Conservation (phyloP, 2,888 invertebrate genomes). For the Ellobium chinense region DNA sequence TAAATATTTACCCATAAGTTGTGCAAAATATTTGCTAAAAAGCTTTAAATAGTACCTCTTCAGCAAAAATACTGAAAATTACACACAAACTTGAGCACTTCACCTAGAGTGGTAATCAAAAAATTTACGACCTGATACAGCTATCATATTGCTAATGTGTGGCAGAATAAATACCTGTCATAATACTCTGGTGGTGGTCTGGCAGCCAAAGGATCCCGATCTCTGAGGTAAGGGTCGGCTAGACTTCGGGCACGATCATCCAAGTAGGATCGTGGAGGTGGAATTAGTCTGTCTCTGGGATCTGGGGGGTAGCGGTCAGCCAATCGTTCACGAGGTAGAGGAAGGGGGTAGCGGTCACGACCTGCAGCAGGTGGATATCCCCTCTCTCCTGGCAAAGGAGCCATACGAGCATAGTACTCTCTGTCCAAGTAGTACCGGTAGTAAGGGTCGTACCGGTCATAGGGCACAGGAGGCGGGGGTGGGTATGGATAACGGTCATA, state of each 20-base stretch:
- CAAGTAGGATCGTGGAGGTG: constrained; percentile 55
- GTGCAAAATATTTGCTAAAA: too few species aligned
- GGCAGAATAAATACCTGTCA: constrained; percentile 57
- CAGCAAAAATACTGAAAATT: too few species aligned
- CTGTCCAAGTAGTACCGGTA: constrained; percentile 56
- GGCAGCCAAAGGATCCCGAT: constrained; percentile 53
- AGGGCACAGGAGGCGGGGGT: constrained; percentile 40
- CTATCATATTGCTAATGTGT: too few species aligned
- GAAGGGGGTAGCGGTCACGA: constrained; percentile 54
- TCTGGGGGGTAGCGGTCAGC: constrained; percentile 51
- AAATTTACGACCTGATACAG: too few species aligned
- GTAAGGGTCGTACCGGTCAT: constrained; percentile 55
- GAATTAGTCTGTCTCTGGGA: constrained; percentile 58
- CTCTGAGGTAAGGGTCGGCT: constrained; percentile 66
- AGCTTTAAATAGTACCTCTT: too few species aligned
- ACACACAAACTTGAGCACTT: too few species aligned
- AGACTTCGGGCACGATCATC: constrained; percentile 53
- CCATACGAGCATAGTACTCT: constrained; percentile 59
- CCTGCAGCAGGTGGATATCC: constrained; percentile 56
- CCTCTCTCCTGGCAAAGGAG: constrained; percentile 60
- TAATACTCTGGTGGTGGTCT: constrained; percentile 58
- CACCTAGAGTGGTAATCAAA: too few species aligned
- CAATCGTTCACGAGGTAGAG: constrained; percentile 46
- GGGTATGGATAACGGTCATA: constrained; percentile 46
- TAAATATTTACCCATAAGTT: too few species aligned